Evolutionary conservation across 2,113 vertebrate genomes (phyloP).

Genomic region (Mastomys coucha): DNA sequence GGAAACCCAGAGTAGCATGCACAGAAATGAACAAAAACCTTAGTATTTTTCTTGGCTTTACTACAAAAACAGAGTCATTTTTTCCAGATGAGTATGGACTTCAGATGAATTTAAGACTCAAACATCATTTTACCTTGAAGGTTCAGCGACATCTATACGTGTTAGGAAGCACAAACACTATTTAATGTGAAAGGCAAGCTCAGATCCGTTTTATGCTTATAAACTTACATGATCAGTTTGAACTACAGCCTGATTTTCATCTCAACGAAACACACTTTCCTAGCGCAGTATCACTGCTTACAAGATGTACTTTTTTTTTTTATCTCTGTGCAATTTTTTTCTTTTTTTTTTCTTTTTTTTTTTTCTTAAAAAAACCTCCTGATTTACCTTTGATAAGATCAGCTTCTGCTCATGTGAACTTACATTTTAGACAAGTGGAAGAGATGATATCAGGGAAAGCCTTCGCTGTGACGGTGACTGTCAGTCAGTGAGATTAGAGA

Average conservation of each 20-base stretch:
- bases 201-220: conserved; percentile 71
- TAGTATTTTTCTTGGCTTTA: conserved; percentile 78
- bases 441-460: conserved; percentile 85
- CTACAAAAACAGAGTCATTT: conserved; percentile 80
- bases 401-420: conserved; percentile 84
- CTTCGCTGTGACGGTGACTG: conserved; percentile 78
- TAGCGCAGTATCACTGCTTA: conserved; percentile 72
- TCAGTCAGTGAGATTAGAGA: conserved; percentile 85
- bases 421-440: conserved; percentile 79
- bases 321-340: conserved; percentile 26
- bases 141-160: conserved; percentile 19
- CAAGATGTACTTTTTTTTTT: conserved; percentile 40
- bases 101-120: conserved; percentile 75
- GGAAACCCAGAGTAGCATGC: conserved; percentile 80
- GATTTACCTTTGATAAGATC: conserved; percentile 84
- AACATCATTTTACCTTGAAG: conserved; percentile 72
- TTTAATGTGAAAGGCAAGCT: conserved; percentile 71
- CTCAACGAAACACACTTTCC: conserved; percentile 78
- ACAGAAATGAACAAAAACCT: conserved; percentile 78
- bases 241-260: conserved; percentile 80
- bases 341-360: no score
- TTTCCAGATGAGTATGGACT: conserved; percentile 73
- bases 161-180: conserved; percentile 66
- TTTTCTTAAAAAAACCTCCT: conserved; percentile 59
- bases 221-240: conserved; percentile 76